A percentile compares a stretch with the other conserved stretches of the same genome.
Conservation (phyloP, 2,888 invertebrate genomes). For the Apamea crenata region DNA sequence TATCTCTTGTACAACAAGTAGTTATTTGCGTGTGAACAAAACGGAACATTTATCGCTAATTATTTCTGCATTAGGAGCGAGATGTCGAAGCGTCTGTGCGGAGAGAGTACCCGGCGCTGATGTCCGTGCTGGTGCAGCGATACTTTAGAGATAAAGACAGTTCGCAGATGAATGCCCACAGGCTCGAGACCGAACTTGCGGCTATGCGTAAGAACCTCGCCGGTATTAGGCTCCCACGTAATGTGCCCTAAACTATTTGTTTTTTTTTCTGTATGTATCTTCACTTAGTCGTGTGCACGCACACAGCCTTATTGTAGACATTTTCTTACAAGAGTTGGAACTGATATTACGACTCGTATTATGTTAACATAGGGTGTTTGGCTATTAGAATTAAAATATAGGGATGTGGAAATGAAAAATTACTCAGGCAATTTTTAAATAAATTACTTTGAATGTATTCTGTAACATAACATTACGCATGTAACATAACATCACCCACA, state of each 20-base stretch:
- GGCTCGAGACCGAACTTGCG: slow-evolving; percentile 83
- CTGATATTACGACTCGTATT: too few species aligned
- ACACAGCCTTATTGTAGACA: neutral
- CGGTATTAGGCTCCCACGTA: slow-evolving; percentile 60
- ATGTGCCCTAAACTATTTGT: neutral
- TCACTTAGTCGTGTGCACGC: neutral
- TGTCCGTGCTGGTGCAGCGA: slow-evolving; percentile 91
- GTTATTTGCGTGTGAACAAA: slow-evolving; percentile 45
- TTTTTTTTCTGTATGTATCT: neutral
- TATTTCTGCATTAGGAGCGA: slow-evolving; percentile 77
- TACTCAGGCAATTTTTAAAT: neutral
- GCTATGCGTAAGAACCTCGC: slow-evolving; percentile 85
- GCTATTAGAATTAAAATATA: neutral
- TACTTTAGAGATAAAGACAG: slow-evolving; percentile 89
- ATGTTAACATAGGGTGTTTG: neutral
- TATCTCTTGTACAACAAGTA: neutral
- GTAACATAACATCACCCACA: too few species aligned
- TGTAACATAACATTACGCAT: neutral
- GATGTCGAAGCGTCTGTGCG: slow-evolving; percentile 80
- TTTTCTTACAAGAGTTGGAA: neutral
- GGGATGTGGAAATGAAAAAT: neutral
- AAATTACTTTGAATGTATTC: neutral
- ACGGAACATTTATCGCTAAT: slow-evolving; percentile 46
- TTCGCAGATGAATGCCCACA: slow-evolving; percentile 64
- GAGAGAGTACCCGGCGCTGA: slow-evolving; percentile 89